Percentiles rank a stretch among this genome's conserved stretches.
Conservation (phyloP, 2,113 vertebrate species). For the Aphyosemion australe region DNA sequence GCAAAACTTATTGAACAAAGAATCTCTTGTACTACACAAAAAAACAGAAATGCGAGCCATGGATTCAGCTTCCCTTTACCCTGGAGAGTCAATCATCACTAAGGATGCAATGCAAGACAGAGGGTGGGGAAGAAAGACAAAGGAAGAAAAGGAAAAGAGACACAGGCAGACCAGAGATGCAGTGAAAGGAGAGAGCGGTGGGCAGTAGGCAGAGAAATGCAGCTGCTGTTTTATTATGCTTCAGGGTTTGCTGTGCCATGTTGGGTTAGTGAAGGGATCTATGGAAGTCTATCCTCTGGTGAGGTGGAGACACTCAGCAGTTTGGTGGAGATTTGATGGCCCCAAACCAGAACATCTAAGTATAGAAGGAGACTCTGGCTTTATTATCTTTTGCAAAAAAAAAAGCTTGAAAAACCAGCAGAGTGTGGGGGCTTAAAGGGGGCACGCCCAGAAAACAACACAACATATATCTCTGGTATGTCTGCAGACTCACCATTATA, state of each 20-base stretch:
- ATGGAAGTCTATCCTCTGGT: conserved; percentile 38
- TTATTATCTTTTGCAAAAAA: conserved; percentile 20
- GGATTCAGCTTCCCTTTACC: conserved; percentile 69
- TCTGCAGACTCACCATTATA: conserved; percentile 20
- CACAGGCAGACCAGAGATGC: conserved; percentile 38
- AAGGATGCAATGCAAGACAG: conserved; percentile 69
- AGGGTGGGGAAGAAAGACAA: conserved; percentile 41
- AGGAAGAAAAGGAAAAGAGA: conserved; percentile 14
- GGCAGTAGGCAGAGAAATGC: conserved; percentile 24
- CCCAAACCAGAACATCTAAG: conserved; percentile 52
- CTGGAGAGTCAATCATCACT: conserved; percentile 77
- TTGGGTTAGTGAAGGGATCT: conserved; percentile 49
- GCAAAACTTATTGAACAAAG: conserved; percentile 75
- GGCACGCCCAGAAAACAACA: conserved; percentile 20
- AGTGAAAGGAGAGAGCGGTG: conserved; percentile 16
- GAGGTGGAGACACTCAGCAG: conserved; percentile 53
- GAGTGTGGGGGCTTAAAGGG: conserved; percentile 7
- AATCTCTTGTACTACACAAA: conserved; percentile 74
- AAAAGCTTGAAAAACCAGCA: conserved; percentile 31
- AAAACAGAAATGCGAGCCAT: conserved; percentile 73
- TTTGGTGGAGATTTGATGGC: conserved; percentile 56
- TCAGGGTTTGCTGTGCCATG: conserved; percentile 50
- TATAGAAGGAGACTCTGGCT: conserved; percentile 16
- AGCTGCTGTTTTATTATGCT: conserved; percentile 47
- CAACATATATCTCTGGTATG: background rate